A percentile compares a stretch with the other conserved stretches of the same genome.
Evolutionary conservation across 2,797 vertebrate genomes (phyloP).

Genomic region (Leptoclinus maculatus): DNA sequence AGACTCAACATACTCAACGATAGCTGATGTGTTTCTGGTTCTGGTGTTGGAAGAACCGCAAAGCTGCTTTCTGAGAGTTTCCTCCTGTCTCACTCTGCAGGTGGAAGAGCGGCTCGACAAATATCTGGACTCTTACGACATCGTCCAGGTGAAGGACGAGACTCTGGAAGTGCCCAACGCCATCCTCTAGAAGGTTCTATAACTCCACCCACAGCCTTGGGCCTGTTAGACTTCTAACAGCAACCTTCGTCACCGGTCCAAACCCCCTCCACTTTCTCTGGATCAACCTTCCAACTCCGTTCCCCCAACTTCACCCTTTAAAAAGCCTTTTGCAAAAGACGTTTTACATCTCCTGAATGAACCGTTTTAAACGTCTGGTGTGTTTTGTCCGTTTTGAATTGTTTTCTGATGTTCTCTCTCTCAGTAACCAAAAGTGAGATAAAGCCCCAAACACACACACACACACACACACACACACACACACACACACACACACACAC

Average conservation of each 20-base stretch:
- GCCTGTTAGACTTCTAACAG: conserved; percentile 20
- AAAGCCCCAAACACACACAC: background rate
- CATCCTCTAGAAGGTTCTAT: conserved; percentile 97
- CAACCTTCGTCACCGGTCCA: background rate
- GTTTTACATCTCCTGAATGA: conserved; percentile 57
- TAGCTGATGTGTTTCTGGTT: no score
- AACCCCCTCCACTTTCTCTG: background rate
- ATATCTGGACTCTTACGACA: conserved; percentile 96
- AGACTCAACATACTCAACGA: no score
- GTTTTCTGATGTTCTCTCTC: conserved; percentile 26
- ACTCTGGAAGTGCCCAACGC: conserved; percentile 96
- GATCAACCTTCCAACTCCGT: background rate
- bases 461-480: no score
- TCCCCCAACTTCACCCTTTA: background rate
- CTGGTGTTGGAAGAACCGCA: no score
- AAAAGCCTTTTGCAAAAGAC: conserved; percentile 51
- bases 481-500: background rate
- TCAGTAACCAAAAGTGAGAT: conserved; percentile 33
- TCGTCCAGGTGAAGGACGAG: conserved; percentile 96
- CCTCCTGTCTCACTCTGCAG: conserved; percentile 71
- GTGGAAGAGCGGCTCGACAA: conserved; percentile 95
- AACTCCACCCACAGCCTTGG: conserved; percentile 60
- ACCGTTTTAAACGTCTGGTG: conserved; percentile 63
- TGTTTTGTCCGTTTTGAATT: conserved; percentile 38
- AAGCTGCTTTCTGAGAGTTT: no score